A percentile compares a stretch with the other conserved stretches of the same genome.
Conservation (phyloP, 2,797 vertebrate species). For the Glyptemys insculpta region DNA sequence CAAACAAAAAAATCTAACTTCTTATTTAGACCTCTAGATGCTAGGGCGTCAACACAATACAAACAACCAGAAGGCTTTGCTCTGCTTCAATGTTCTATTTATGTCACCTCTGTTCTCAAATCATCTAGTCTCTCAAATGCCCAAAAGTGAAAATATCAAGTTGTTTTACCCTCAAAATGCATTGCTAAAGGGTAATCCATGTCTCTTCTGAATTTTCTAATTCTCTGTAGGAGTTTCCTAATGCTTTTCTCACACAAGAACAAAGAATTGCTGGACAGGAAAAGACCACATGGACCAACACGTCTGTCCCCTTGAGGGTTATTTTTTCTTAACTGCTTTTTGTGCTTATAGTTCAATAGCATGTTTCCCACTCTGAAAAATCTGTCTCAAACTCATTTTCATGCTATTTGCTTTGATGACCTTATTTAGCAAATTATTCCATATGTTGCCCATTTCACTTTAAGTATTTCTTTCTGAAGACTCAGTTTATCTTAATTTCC, state of each 20-base stretch:
- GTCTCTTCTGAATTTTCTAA: not conserved
- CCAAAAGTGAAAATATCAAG: conserved; percentile 22
- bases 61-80: conserved; percentile 47
- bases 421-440: conserved; percentile 68
- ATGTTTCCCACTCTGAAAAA: conserved; percentile 38
- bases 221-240: conserved; percentile 30
- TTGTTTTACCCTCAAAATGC: conserved; percentile 3
- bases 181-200: not conserved
- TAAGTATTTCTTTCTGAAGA: conserved; percentile 46
- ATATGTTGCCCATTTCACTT: conserved; percentile 53
- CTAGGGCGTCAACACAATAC: not conserved
- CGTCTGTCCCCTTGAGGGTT: conserved; percentile 19
- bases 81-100: conserved; percentile 53
- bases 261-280: conserved; percentile 25
- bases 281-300: conserved; percentile 42
- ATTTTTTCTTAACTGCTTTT: conserved; percentile 30
- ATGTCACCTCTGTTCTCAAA: conserved; percentile 51
- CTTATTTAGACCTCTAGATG: not conserved
- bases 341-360: conserved; percentile 42
- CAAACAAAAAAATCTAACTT: not conserved
- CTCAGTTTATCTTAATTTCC: conserved; percentile 43
- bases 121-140: conserved; percentile 13
- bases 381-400: conserved; percentile 33
- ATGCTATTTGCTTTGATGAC: conserved; percentile 38
- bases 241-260: conserved; percentile 27